Evolutionary conservation across 2,113 vertebrate species (phyloP).

Genomic region (Tiliqua scincoides): DNA sequence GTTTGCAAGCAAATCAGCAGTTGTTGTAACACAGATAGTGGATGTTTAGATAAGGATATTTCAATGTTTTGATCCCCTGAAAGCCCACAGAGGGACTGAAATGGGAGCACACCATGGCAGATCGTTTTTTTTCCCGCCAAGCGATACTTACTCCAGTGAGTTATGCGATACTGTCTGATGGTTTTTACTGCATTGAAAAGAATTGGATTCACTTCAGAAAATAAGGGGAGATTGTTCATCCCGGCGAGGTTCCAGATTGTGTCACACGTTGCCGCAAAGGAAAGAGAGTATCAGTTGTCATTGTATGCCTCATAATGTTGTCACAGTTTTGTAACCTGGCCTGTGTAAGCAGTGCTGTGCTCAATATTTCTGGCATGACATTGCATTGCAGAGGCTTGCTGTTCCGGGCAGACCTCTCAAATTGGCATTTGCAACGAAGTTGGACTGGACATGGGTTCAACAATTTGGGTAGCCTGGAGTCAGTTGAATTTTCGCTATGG

Average conservation of each 20-base stretch:
- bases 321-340: not conserved
- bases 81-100: constrained; percentile 51
- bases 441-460: not conserved
- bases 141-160: constrained; percentile 4
- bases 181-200: constrained; percentile 26
- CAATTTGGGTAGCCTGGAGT: not conserved
- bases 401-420: not conserved
- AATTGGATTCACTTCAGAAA: constrained; percentile 7
- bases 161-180: constrained; percentile 61
- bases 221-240: not conserved
- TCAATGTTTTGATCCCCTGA: constrained; percentile 38
- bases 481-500: not conserved
- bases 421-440: not conserved
- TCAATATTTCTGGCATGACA: not conserved
- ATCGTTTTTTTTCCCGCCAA: constrained; percentile 17
- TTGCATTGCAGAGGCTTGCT: not conserved
- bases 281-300: not conserved
- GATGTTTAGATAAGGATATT: constrained; percentile 58
- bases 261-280: not conserved
- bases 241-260: not conserved
- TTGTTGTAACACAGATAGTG: constrained; percentile 43
- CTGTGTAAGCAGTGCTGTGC: not conserved
- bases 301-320: not conserved
- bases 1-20: constrained; percentile 51
- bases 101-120: constrained; percentile 36